A percentile compares a stretch with the other conserved stretches of the same genome.
phyloP scores from a whole-genome alignment of 2,888 invertebrate genomes.

The Lasiommata megera region DNA sequence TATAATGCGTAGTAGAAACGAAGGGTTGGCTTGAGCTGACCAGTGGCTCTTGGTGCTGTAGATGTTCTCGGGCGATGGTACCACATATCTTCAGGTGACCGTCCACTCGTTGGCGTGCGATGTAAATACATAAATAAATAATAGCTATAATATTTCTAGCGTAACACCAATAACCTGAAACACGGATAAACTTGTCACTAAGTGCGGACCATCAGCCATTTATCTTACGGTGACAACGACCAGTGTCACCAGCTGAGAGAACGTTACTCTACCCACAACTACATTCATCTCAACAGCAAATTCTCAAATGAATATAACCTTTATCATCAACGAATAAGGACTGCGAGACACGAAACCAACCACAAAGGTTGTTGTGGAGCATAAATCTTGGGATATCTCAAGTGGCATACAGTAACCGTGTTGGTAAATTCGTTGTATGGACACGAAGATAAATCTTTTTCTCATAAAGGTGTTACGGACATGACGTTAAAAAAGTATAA shows the following conservation, averaged over 20 bases:
- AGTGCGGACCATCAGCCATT: constrained; percentile 56
- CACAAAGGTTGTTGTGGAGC: constrained; percentile 17
- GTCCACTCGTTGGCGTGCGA: no score
- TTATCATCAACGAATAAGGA: constrained; percentile 25
- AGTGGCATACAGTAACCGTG: constrained; percentile 37
- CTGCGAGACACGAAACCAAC: constrained; percentile 3
- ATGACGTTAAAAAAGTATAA: constrained; percentile 1
- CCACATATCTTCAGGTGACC: no score
- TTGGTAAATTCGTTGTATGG: constrained; percentile 37
- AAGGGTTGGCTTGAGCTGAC: no score
- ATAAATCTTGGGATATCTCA: constrained; percentile 39
- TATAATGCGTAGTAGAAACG: no score
- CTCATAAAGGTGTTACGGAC: constrained; percentile 20
- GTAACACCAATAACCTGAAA: constrained; percentile 30
- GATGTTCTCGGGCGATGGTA: no score
- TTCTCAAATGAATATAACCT: constrained; percentile 20
- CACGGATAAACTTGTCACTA: constrained; percentile 62
- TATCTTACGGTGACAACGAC: constrained; percentile 69
- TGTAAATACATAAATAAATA: no score
- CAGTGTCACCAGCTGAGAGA: constrained; percentile 58
- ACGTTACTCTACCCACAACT: constrained; percentile 41
- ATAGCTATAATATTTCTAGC: neutral
- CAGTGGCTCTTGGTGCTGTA: no score
- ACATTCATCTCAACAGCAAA: constrained; percentile 13
- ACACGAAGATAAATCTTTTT: constrained; percentile 14